Percentiles rank a stretch among this genome's conserved stretches.
phyloP scores from a whole-genome alignment of 92 coral and sea anemone species.

The Parazoanthus atlanticus region DNA sequence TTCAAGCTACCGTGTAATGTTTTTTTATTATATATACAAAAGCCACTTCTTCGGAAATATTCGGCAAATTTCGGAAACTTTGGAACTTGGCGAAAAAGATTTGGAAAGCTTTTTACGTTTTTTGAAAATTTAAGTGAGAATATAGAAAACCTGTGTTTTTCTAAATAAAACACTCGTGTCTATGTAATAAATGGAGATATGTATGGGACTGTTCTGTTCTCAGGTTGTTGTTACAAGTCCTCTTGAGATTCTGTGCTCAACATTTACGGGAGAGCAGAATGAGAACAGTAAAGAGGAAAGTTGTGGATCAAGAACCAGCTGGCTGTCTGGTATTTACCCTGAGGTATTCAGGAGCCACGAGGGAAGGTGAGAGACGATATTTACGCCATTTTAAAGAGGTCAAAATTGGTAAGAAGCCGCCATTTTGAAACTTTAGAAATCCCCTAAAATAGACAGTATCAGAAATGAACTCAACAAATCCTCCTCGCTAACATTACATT shows the following conservation, averaged over 20 bases:
- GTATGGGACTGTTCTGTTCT: neutral
- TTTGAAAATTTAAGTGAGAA: no score
- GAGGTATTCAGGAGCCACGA: constrained; percentile 86
- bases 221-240: constrained; percentile 88
- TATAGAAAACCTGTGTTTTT: no score
- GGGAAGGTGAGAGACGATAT: constrained; percentile 69
- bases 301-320: constrained; percentile 62
- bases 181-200: neutral
- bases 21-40: no score
- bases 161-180: neutral
- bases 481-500: no score
- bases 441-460: no score
- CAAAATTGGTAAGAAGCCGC: neutral
- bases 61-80: no score
- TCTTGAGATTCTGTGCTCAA: constrained; percentile 71
- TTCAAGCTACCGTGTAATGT: no score
- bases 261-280: constrained; percentile 46
- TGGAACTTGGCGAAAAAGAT: no score
- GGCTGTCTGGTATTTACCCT: constrained; percentile 89
- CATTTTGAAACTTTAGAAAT: neutral
- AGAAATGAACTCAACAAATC: no score
- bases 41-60: no score
- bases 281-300: constrained; percentile 43
- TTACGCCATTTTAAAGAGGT: neutral
- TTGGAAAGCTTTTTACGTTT: no score